These are phyloP conservation scores for Diloba caeruleocephala DNA, from an alignment of 2,888 invertebrate genomes.

Conservation along the genomic window DNA sequence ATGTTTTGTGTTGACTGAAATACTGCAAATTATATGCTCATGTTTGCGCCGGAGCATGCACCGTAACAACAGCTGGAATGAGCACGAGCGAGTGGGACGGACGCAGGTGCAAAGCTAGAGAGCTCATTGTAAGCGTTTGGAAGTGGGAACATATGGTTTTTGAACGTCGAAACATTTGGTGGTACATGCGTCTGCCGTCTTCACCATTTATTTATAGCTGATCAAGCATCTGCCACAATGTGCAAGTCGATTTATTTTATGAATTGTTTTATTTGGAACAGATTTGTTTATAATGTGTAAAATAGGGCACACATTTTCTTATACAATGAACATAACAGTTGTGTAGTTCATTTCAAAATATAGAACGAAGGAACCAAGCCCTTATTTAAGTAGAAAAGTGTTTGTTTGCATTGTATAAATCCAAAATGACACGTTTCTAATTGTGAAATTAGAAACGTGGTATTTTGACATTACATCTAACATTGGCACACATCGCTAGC, in stretches of 20 bases:
- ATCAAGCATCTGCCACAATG: slow-evolving; percentile 55
- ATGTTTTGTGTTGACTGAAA: slow-evolving; percentile 23
- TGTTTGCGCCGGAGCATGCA: slow-evolving; percentile 52
- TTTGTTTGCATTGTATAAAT: too few relatives aligned
- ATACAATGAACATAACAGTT: slow-evolving; percentile 24
- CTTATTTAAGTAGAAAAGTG: not conserved
- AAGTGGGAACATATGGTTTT: slow-evolving; percentile 71
- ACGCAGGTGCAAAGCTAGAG: slow-evolving; percentile 80
- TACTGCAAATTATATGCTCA: slow-evolving; percentile 47
- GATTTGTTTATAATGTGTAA: slow-evolving; percentile 49
- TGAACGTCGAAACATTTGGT: slow-evolving; percentile 54
- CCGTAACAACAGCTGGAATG: slow-evolving; percentile 57
- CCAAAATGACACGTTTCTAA: too few relatives aligned
- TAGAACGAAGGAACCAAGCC: too few relatives aligned
- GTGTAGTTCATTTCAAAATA: not conserved
- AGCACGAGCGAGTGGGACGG: slow-evolving; percentile 85
- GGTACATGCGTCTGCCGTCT: slow-evolving; percentile 52
- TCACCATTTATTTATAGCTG: slow-evolving; percentile 54
- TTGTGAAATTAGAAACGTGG: too few relatives aligned
- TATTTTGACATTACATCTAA: too few relatives aligned
- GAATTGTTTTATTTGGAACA: slow-evolving; percentile 42
- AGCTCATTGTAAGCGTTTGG: slow-evolving; percentile 69
- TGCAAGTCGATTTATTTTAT: slow-evolving; percentile 33
- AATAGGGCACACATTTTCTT: slow-evolving; percentile 37
- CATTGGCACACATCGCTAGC: too few relatives aligned